Percentiles rank a stretch among this genome's conserved stretches.
Conservation (phyloP, 2,113 vertebrate genomes). For the Falcunculus frontatus region DNA sequence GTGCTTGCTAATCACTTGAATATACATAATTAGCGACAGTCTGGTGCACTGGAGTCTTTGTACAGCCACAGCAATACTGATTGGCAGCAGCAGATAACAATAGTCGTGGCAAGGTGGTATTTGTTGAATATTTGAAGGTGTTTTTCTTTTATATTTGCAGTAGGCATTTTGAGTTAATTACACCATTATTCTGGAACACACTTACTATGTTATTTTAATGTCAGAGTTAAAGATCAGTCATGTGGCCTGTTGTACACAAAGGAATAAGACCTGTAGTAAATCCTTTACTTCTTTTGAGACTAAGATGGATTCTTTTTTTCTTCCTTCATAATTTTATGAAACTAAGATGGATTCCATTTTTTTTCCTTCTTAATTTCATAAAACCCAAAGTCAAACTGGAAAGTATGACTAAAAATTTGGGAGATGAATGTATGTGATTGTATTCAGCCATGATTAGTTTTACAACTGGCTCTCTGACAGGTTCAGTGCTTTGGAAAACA, state of each 20-base stretch:
- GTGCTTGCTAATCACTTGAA: conserved; percentile 80
- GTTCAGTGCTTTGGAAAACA: background rate
- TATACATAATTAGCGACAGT: conserved; percentile 81
- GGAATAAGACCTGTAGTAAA: background rate
- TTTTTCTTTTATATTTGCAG: conserved; percentile 53
- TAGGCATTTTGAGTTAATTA: conserved; percentile 52
- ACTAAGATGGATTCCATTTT: background rate
- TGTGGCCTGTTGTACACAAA: background rate
- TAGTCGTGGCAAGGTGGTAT: conserved; percentile 48
- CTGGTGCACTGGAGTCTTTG: conserved; percentile 75
- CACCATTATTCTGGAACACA: background rate
- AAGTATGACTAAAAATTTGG: background rate
- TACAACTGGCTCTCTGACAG: background rate
- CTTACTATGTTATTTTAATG: conserved; percentile 8
- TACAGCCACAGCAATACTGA: conserved; percentile 69
- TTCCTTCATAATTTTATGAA: background rate
- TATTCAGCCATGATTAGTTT: background rate
- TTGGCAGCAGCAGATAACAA: conserved; percentile 62
- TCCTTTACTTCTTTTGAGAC: background rate
- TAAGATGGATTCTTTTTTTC: background rate
- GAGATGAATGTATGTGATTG: background rate
- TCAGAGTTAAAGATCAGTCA: conserved; percentile 10
- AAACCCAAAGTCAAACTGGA: background rate
- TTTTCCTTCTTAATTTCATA: background rate
- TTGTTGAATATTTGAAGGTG: conserved; percentile 59